Conservation (phyloP, 2,797 vertebrate genomes). For the Lepilemur ruficaudatus region DNA sequence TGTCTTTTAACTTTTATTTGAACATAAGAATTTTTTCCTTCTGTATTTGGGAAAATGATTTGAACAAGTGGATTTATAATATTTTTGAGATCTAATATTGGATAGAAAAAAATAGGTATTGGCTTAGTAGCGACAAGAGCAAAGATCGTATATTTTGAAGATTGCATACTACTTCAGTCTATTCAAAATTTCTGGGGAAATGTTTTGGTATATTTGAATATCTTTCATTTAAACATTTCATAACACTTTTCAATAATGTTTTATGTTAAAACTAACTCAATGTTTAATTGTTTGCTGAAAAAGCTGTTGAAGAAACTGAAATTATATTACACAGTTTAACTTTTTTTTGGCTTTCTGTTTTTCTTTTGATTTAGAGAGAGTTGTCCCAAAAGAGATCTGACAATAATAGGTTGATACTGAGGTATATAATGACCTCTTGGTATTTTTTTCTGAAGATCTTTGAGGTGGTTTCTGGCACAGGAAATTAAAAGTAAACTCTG, state of each 20-base stretch:
- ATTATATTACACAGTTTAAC: conserved; percentile 14
- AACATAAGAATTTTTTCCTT: background rate
- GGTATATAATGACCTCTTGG: background rate
- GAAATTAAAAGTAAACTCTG: background rate
- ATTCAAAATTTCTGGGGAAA: conserved; percentile 14
- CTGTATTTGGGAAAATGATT: background rate
- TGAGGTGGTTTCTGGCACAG: background rate
- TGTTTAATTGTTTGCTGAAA: conserved; percentile 6
- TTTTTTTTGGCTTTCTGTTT: background rate
- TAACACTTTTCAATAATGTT: background rate
- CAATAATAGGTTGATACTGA: background rate
- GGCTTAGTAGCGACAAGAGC: background rate
- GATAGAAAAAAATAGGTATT: background rate
- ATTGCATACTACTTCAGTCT: background rate
- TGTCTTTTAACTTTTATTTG: background rate
- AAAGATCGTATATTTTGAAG: background rate
- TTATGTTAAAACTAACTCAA: conserved; percentile 16
- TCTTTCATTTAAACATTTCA: conserved; percentile 36
- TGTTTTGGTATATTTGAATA: background rate
- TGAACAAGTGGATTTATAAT: background rate
- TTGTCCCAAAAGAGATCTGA: conserved; percentile 18
- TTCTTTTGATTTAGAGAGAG: conserved; percentile 40
- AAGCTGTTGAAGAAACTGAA: conserved; percentile 33
- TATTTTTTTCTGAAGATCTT: conserved; percentile 33
- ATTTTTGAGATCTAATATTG: background rate